These are phyloP conservation scores for Cetonia aurata DNA, from an alignment of 2,888 invertebrate genomes.

Conservation along the genomic window DNA sequence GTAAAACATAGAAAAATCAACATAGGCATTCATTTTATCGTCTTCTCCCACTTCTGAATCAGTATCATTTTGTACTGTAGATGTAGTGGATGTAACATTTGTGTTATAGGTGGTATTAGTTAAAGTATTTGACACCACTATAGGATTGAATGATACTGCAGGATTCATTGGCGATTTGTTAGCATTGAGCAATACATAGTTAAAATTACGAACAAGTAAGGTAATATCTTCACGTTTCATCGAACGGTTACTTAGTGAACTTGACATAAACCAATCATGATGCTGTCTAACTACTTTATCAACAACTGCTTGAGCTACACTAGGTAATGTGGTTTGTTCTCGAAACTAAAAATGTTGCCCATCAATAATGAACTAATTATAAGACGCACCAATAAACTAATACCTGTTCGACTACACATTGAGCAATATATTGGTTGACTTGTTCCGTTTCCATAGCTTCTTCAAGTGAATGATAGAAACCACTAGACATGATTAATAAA, in stretches of 20 bases:
- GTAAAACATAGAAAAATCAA: slow-evolving; percentile 87
- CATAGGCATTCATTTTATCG: slow-evolving; percentile 82
- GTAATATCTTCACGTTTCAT: slow-evolving; percentile 86
- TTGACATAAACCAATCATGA: slow-evolving; percentile 79
- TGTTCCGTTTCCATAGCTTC: slow-evolving; percentile 83
- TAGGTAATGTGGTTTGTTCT: slow-evolving; percentile 81
- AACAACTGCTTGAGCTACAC: slow-evolving; percentile 88
- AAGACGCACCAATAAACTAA: not conserved
- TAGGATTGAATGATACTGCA: slow-evolving; percentile 74
- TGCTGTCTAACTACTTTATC: slow-evolving; percentile 88
- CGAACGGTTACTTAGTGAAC: slow-evolving; percentile 62
- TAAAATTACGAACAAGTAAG: slow-evolving; percentile 87
- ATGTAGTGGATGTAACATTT: slow-evolving; percentile 61
- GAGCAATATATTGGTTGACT: slow-evolving; percentile 84
- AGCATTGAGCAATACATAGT: slow-evolving; percentile 79
- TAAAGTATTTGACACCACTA: slow-evolving; percentile 62
- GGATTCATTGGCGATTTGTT: slow-evolving; percentile 69
- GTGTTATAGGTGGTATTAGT: slow-evolving; percentile 56
- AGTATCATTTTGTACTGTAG: slow-evolving; percentile 55
- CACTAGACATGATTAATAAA: slow-evolving; percentile 86
- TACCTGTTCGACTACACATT: slow-evolving; percentile 83
- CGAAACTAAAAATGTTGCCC: slow-evolving; percentile 71
- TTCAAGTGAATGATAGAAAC: slow-evolving; percentile 85
- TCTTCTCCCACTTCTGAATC: slow-evolving; percentile 71
- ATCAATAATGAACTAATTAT: not conserved